Evolutionary conservation across 1,140 invertebrate species (phyloP), one percentile per base, ranked within the genome.

Genomic region (Pseudoatta argentina): DNA sequence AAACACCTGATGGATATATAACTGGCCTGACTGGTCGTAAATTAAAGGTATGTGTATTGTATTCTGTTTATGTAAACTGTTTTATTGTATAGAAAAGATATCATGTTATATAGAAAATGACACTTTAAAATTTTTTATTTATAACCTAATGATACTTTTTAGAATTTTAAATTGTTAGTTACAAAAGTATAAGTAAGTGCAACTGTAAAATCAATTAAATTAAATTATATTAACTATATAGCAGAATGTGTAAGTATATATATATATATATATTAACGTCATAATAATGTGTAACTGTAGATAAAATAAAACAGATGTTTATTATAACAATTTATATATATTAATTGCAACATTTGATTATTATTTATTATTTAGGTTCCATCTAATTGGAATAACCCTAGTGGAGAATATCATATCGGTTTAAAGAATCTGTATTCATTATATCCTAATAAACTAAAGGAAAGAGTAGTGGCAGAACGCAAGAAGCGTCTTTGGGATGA

Each of bases 401-500:
- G 96, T 51, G 97, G 97, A 73, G 96, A 97, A 87, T 99, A 97
- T 95, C 97, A 98, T 83, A 95, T 98, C 71, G 99, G 99, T 71
- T 95, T 99, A 0, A 98, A 99, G 93, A 97, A 97, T 93, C 97
- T 97, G 27, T 98, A 97, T 95, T 97, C 98, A 88, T 94, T 99
- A 18, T 99, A 99, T 94, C 98, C 99, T 0, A 96, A 97, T 77
- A 97, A 97, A 92, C 95, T 99, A 16, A 96, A 96, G 85, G 98
- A 99, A 87, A 96, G 98, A 85, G 96, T 99, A n/a, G 96, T 97
- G 78, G 97, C 97, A 85, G 97, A 98, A 88, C 96, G 97, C 16
- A 98, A 98, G 91, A 97, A 98, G 91, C 97, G 97, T 91, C 92
- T 96, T 14, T 99, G 98, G 98, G 98, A 99, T 94, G 96, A 97